Evolutionary conservation across 92 coral and sea anemone genomes (phyloP).

Genomic region (Meandrina meandrites): DNA sequence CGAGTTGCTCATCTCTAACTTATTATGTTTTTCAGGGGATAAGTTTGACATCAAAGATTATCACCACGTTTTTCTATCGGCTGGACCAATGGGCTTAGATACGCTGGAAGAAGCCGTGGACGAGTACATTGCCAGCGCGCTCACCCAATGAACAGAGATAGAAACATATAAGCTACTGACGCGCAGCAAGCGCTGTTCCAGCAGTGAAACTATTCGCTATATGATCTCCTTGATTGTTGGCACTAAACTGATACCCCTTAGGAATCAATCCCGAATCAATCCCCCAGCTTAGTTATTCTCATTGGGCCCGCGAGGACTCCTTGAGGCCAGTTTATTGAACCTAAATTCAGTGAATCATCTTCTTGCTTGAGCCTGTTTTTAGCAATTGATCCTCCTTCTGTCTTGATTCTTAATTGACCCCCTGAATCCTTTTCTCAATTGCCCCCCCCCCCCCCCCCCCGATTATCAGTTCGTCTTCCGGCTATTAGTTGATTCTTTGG

Average conservation of each 20-base stretch:
- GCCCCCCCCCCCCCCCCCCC: no score
- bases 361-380: background rate
- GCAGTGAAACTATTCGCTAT: background rate
- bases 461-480: no score
- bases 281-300: no score
- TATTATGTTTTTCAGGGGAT: slow-evolving; percentile 56
- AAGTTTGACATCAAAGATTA: slow-evolving; percentile 81
- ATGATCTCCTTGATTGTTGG: background rate
- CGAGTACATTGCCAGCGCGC: slow-evolving; percentile 52
- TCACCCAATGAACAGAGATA: background rate
- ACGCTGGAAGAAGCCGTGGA: slow-evolving; percentile 80
- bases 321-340: no score
- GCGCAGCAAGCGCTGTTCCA: background rate
- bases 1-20: background rate
- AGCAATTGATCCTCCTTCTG: background rate
- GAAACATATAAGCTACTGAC: no score
- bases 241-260: background rate
- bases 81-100: slow-evolving; percentile 84
- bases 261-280: background rate
- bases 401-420: background rate
- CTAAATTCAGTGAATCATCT: background rate
- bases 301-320: no score
- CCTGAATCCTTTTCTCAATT: background rate
- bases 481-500: background rate
- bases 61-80: slow-evolving; percentile 87